phyloP scores from a whole-genome alignment of 2,113 vertebrate species.

The Colaptes auratus region DNA sequence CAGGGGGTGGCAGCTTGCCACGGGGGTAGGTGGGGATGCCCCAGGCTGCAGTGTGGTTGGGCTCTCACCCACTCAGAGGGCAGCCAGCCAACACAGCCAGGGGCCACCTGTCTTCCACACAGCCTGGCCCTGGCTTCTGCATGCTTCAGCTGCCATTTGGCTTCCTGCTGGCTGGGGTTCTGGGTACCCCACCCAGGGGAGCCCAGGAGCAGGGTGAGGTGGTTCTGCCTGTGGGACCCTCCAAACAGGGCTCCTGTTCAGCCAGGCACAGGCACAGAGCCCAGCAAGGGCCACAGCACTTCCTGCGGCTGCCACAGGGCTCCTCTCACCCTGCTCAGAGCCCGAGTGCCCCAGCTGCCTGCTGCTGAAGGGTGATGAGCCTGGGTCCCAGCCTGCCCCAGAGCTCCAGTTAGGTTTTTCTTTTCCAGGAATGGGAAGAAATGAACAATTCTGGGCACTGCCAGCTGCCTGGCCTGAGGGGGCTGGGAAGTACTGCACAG shows the following conservation, averaged over 20 bases:
- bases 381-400: background rate
- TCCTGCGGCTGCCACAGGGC: background rate
- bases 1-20: background rate
- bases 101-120: background rate
- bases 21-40: background rate
- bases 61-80: background rate
- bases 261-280: background rate
- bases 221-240: background rate
- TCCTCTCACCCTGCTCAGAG: background rate
- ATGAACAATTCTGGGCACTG: background rate
- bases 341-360: background rate
- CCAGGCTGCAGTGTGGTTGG: background rate
- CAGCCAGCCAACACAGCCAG: background rate
- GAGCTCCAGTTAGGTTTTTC: background rate
- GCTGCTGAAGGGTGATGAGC: background rate
- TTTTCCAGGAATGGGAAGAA: background rate
- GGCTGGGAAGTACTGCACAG: constrained; percentile 4
- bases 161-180: background rate
- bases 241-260: accelerated
- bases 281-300: background rate
- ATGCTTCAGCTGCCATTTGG: background rate
- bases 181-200: background rate
- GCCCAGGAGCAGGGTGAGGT: background rate
- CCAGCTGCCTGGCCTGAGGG: background rate
- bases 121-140: background rate